These are phyloP conservation scores for Austrofundulus limnaeus DNA, from an alignment of 2,113 vertebrate genomes.

Conservation along the genomic window DNA sequence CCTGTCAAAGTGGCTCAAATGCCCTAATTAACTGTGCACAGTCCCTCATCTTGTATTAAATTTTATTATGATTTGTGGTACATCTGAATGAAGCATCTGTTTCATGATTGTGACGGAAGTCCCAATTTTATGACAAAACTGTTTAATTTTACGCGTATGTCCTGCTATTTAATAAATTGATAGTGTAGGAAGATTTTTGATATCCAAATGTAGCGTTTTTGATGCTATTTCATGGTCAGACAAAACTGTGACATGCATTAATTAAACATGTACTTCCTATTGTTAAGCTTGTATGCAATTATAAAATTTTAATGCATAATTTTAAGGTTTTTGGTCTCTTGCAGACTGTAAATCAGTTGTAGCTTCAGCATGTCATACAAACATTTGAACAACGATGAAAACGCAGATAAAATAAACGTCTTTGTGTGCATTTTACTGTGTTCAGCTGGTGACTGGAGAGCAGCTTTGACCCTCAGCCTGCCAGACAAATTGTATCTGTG, in stretches of 20 bases:
- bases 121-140: slow-evolving; percentile 17
- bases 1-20: slow-evolving; percentile 37
- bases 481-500: slow-evolving; percentile 11
- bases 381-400: slow-evolving; percentile 8
- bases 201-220: slow-evolving; percentile 14
- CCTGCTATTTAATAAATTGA: slow-evolving; percentile 5
- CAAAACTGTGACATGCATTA: background rate
- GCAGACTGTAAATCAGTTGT: slow-evolving; percentile 26
- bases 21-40: slow-evolving; percentile 19
- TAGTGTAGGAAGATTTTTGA: background rate
- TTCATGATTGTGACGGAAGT: slow-evolving; percentile 11
- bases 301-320: slow-evolving; percentile 25
- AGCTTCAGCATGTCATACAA: too few relatives aligned
- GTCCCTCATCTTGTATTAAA: slow-evolving; percentile 11
- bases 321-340: background rate
- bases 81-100: slow-evolving; percentile 8
- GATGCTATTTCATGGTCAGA: background rate
- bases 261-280: slow-evolving; percentile 28
- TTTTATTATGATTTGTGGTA: background rate
- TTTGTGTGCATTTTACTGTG: slow-evolving; percentile 1
- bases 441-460: slow-evolving; percentile 15
- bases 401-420: slow-evolving; percentile 44
- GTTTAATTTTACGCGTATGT: slow-evolving; percentile 20
- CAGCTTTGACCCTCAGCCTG: slow-evolving; percentile 12
- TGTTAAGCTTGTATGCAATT: slow-evolving; percentile 27